Base-by-base conservation (phyloP, 2,888 invertebrate genomes). In the Malacosoma neustria region DNA sequence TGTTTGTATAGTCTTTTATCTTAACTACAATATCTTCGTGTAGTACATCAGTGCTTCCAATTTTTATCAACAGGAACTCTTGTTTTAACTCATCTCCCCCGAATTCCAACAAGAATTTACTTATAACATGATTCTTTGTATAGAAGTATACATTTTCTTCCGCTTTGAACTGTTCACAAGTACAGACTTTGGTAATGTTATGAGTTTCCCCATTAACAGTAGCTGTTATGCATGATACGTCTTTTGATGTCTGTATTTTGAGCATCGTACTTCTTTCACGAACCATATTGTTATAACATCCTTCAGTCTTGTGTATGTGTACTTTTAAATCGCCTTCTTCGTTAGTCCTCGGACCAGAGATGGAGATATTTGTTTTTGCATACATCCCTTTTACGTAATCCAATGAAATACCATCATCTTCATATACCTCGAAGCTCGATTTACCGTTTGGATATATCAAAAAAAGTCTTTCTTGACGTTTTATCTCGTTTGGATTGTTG, bases 391-490 rank as follows among this genome's bases (percentile, higher is more conserved):
- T 40, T 38, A 68, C 52, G 51, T 82, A 82, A 39, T 69, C 65
- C 3, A 62, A 46, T 31, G 73, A 61, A 43, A 67, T 59, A 1
- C 82, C 84, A 41, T 85, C 84, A 42, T 85, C 84, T 66, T 85
- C 84, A 46, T 81, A 84, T 38, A 77, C 54, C 36, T 57, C 49
- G 38, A 76, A 74, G 12, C 42, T 51, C 3, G 69, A 51, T 40
- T 65, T 49, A 4, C 61, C 63, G 42, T 70, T 73, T 12, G 81
- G 73, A 45, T 82, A 84, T 22, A 85, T 43, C 29, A 64, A 64
- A 37, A 76, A 68, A 2, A 68, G 66, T 49, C 84, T 67, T 7
- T 44, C 41, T 35, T 70, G 58, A 48, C 69, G 71, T 43, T 72
- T 54, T 40, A 84, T 63, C 59, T 75, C 70, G 12, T 48, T 49